phyloP scores from a whole-genome alignment of 2,888 invertebrate species.

The Pristionchus japonicus region DNA sequence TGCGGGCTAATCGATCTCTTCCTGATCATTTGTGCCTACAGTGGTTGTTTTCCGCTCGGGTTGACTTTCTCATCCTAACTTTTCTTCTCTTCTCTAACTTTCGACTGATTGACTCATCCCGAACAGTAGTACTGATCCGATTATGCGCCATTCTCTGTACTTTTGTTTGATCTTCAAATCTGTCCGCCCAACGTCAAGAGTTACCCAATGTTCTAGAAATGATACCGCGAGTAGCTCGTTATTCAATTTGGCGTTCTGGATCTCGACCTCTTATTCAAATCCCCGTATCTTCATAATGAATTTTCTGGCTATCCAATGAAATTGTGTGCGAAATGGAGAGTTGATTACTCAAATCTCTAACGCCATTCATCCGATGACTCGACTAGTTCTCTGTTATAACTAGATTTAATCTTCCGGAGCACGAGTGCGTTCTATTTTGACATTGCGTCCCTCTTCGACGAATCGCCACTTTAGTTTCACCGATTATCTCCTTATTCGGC shows the following conservation, averaged over 20 bases:
- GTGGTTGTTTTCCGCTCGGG: neutral
- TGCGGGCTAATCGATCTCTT: conserved; percentile 6
- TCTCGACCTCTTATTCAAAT: too few species aligned
- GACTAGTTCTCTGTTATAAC: neutral
- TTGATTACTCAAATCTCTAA: neutral
- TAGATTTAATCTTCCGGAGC: neutral
- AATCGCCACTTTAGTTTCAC: neutral
- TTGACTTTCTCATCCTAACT: conserved; percentile 2
- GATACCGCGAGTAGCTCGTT: neutral
- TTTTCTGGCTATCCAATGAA: too few species aligned
- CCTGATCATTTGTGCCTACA: neutral
- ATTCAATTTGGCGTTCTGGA: neutral
- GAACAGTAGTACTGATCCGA: neutral
- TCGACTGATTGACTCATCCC: neutral
- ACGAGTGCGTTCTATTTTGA: neutral
- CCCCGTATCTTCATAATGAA: too few species aligned
- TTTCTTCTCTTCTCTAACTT: neutral
- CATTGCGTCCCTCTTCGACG: neutral
- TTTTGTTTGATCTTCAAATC: neutral
- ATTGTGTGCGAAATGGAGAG: neutral
- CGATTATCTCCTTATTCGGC: too few species aligned
- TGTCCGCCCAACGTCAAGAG: neutral
- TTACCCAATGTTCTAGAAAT: neutral
- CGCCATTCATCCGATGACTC: too few species aligned
- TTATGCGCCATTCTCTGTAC: neutral